Percentiles rank a stretch among this genome's conserved stretches.
Evolutionary conservation across 2,888 invertebrate species (phyloP).

Genomic region (Mesoligia furuncula): DNA sequence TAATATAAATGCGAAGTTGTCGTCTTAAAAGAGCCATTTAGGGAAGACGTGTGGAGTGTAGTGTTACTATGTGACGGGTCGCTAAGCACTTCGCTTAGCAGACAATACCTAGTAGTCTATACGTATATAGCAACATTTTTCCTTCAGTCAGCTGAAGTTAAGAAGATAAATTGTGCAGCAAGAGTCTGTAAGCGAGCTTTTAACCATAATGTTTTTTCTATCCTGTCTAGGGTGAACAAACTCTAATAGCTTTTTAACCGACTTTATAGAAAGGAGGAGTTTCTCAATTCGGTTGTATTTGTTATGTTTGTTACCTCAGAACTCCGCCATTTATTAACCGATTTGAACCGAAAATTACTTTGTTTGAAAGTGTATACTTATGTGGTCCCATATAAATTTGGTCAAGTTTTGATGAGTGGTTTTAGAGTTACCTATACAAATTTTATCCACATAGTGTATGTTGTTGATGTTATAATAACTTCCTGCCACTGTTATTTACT

Average conservation of each 20-base stretch:
- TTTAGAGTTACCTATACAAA: too few relatives aligned
- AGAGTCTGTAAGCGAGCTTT: slow-evolving; percentile 46
- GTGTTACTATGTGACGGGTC: slow-evolving; percentile 59
- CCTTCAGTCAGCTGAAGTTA: slow-evolving; percentile 42
- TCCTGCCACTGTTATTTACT: not conserved
- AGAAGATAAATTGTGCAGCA: slow-evolving; percentile 59
- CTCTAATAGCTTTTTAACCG: not conserved
- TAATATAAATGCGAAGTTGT: slow-evolving; percentile 60
- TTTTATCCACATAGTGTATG: too few relatives aligned
- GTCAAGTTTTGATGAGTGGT: too few relatives aligned
- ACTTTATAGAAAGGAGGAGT: not conserved
- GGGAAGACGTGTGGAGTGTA: slow-evolving; percentile 50
- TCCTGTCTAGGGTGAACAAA: slow-evolving; percentile 6
- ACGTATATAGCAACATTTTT: slow-evolving; percentile 45
- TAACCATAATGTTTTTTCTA: slow-evolving; percentile 28
- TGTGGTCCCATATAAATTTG: not conserved
- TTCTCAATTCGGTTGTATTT: not conserved
- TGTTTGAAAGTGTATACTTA: too few relatives aligned
- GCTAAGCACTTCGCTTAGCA: slow-evolving; percentile 54
- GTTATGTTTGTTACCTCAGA: not conserved
- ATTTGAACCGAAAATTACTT: not conserved
- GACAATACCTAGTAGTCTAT: slow-evolving; percentile 54
- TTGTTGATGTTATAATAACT: not conserved
- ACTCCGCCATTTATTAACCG: not conserved
- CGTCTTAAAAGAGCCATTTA: slow-evolving; percentile 60